A percentile compares a stretch with the other conserved stretches of the same genome.
These are phyloP conservation scores for Cygnus atratus DNA, from an alignment of 2,113 vertebrate genomes.

Conservation along the genomic window DNA sequence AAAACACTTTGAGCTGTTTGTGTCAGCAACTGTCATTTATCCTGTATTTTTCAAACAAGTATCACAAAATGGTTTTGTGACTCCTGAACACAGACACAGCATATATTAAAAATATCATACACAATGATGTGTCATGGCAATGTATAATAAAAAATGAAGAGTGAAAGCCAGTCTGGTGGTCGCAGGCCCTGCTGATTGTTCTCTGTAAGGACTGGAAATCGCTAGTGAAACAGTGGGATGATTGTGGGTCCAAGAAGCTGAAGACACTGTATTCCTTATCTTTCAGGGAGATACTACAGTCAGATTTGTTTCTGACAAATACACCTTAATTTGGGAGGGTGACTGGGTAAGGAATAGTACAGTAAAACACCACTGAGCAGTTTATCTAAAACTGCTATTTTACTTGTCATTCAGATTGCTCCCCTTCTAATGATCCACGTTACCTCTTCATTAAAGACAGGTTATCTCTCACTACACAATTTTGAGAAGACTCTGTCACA, in stretches of 20 bases:
- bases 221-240: background rate
- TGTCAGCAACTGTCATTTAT: background rate
- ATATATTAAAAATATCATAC: background rate
- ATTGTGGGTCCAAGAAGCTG: background rate
- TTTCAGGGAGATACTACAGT: background rate
- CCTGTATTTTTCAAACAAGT: background rate
- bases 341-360: background rate
- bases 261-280: background rate
- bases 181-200: background rate
- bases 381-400: conserved; percentile 1
- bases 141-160: background rate
- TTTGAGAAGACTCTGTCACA: conserved; percentile 15
- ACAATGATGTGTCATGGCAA: background rate
- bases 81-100: background rate
- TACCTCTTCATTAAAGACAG: conserved; percentile 27
- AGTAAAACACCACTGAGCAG: background rate
- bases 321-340: background rate
- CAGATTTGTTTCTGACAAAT: background rate
- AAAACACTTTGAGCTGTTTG: background rate
- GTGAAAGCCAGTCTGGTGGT: background rate
- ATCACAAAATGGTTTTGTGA: background rate
- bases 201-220: background rate
- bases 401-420: background rate
- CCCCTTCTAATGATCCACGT: background rate
- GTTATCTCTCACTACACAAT: conserved; percentile 19